Evolutionary conservation across 2,888 invertebrate genomes (phyloP).

Genomic region (Rosalia funebris): DNA sequence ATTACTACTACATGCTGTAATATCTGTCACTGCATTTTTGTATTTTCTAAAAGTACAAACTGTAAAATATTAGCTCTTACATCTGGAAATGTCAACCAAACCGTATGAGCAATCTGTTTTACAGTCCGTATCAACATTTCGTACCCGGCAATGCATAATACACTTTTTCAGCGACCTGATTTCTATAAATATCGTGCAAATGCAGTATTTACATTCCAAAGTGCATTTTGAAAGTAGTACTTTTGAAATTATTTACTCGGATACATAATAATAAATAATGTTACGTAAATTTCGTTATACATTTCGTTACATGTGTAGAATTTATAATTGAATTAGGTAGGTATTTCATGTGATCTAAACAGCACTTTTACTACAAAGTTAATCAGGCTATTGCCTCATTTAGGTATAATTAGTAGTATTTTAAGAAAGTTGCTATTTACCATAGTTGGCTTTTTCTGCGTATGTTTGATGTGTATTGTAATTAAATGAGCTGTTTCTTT

Average conservation of each 20-base stretch:
- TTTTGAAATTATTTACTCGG: constrained; percentile 22
- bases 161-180: constrained; percentile 9
- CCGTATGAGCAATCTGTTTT: constrained; percentile 7
- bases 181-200: constrained; percentile 5
- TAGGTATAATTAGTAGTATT: constrained; percentile 16
- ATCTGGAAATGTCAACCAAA: neutral
- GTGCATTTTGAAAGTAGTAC: constrained; percentile 26
- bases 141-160: constrained; percentile 2
- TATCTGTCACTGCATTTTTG: no score
- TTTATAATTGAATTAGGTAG: constrained; percentile 22
- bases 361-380: constrained; percentile 13
- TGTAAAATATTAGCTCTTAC: no score
- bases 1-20: no score
- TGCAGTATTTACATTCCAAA: constrained; percentile 16
- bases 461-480: neutral
- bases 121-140: neutral
- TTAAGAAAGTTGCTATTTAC: constrained; percentile 10
- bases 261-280: constrained; percentile 31
- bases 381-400: constrained; percentile 29
- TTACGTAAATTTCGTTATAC: constrained; percentile 34
- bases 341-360: constrained; percentile 15
- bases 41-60: no score
- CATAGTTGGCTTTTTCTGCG: neutral
- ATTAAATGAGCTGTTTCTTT: neutral
- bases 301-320: constrained; percentile 28